Percentiles rank a stretch among this genome's conserved stretches.
Evolutionary conservation across 2,797 vertebrate species (phyloP).

Genomic region (Botia kubotai): DNA sequence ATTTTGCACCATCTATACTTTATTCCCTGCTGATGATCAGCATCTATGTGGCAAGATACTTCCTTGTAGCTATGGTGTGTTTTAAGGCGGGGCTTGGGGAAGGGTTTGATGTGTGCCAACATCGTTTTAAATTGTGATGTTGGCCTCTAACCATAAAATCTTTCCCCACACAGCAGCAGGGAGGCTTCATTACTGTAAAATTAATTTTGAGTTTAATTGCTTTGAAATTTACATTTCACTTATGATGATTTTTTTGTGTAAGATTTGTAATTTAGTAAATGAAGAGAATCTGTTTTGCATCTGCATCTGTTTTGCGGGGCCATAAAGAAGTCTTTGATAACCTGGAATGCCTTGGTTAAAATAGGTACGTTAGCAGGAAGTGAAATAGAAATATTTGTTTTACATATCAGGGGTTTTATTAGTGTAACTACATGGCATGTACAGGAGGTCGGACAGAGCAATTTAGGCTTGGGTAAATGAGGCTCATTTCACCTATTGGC

Average conservation of each 20-base stretch:
- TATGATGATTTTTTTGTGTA: not conserved
- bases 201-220: not conserved
- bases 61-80: not conserved
- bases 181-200: not conserved
- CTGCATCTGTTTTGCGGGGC: not conserved
- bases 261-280: not conserved
- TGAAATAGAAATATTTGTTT: slow-evolving; percentile 11
- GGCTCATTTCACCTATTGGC: slow-evolving; percentile 41
- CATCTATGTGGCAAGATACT: not conserved
- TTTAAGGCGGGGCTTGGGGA: not conserved
- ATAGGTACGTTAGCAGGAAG: not conserved
- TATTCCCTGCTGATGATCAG: not conserved
- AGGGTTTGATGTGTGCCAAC: not conserved
- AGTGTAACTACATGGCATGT: slow-evolving; percentile 34
- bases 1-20: not conserved
- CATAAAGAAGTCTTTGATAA: not conserved
- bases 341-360: not conserved
- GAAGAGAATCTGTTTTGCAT: not conserved
- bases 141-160: not conserved
- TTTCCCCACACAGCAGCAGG: not conserved
- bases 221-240: not conserved
- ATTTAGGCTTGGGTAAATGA: slow-evolving; percentile 40
- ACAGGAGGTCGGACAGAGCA: slow-evolving; percentile 23
- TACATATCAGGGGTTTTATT: slow-evolving; percentile 5
- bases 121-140: not conserved